Percentiles rank a stretch among this genome's conserved stretches.
Evolutionary conservation across 1,140 invertebrate genomes (phyloP).

Genomic region (Meteorus sp.): DNA sequence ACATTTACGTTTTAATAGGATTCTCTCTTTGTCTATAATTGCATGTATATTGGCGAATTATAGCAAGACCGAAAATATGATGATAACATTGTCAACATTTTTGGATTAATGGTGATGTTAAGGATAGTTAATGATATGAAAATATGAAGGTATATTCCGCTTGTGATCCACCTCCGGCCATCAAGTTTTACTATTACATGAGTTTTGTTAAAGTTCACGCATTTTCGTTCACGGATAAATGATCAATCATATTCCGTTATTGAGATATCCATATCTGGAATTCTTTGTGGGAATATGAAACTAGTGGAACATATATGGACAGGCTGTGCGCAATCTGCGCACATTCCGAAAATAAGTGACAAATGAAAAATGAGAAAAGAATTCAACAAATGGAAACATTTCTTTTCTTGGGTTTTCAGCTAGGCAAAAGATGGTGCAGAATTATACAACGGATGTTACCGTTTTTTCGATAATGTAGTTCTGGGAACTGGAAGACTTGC

Average conservation of each 20-base stretch:
- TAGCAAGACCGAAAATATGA: too few species aligned
- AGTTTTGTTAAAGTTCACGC: slow-evolving; percentile 8
- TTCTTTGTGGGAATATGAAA: too few species aligned
- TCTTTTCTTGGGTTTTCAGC: slow-evolving; percentile 25
- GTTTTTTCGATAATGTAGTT: slow-evolving; percentile 62
- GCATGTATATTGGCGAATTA: too few species aligned
- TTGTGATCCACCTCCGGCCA: slow-evolving; percentile 30
- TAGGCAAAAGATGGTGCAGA: slow-evolving; percentile 33
- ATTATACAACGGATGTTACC: slow-evolving; percentile 53
- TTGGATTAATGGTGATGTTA: too few species aligned
- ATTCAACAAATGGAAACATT: too few species aligned
- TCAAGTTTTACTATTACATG: slow-evolving; percentile 21
- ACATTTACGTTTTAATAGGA: slow-evolving; percentile 29
- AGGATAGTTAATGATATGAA: slow-evolving; percentile 17
- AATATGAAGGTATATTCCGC: background rate
- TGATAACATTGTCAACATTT: too few species aligned
- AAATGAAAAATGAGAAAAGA: slow-evolving; percentile 12
- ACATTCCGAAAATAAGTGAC: too few species aligned
- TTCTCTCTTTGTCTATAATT: too few species aligned
- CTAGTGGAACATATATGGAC: too few species aligned
- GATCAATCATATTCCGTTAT: too few species aligned
- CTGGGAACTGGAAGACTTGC: slow-evolving; percentile 54
- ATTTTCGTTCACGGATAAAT: background rate
- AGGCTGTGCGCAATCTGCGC: too few species aligned
- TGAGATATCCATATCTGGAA: too few species aligned